Evolutionary conservation across 1,140 invertebrate genomes (phyloP), one percentile per base, ranked within the genome.

Genomic region (Drosophila willistoni): DNA sequence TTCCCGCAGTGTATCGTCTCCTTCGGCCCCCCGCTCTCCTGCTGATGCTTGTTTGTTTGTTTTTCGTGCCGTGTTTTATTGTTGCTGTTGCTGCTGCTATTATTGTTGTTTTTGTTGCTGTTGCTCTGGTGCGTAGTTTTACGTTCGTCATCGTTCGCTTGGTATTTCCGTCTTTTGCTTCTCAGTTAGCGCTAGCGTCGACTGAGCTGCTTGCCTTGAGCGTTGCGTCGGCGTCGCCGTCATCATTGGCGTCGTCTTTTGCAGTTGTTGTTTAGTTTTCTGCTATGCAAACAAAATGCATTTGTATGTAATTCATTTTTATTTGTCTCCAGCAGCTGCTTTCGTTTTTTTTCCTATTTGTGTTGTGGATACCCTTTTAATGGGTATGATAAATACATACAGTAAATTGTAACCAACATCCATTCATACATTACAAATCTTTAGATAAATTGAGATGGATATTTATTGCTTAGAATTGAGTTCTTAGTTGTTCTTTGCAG

Each of bases 51-150:
- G 85, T 89, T 89, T 89, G 84, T 89, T 89, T 89, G 84, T 89
- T 84, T 89, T 89, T 83, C 84, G 80, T 87, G 80, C 84, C 73
- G 77, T 89, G 84, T 83, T 89, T 87, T 87, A 79, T 79, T 89
- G 79, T 87, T 89, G 76, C 29, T 64, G 55, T 33, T 61, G 55
- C n/a, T 83, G 79, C 87, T 89, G 76, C 25, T 61, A 55, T 22
- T 54, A 57, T 59, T 36, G 29, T 22, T 74, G 71, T 81, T 74
- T 68, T 69, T 74, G 64, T 73, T 73, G 67, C 42, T 66, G 59
- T 64, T 79, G 79, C 79, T 80, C 44, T 73, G 75, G 80, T 89
- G 84, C 84, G 84, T 87, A 89, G 81, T 89, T 89, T 89, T 89
- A 89, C 77, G 84, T 89, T 89, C 84, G 84, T 89, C 84, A 89